Percentiles rank a stretch among this genome's conserved stretches.
Conservation (phyloP, 2,888 invertebrate genomes). For the Iselma pallidipennis region DNA sequence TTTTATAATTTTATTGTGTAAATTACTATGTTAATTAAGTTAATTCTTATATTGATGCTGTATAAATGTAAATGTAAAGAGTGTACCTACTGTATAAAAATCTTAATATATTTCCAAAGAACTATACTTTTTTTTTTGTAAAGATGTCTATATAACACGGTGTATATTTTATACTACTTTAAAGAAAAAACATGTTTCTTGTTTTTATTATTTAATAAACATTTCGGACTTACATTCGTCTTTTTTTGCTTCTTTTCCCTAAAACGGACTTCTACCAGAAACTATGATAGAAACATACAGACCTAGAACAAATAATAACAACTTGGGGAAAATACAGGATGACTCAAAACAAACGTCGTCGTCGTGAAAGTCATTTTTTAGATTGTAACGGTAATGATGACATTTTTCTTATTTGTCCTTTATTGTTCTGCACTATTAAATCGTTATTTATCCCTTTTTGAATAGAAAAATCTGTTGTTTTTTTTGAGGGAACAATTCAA, state of each 20-base stretch:
- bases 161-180: constrained; percentile 56
- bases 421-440: background rate
- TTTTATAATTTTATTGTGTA: constrained; percentile 52
- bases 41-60: constrained; percentile 46
- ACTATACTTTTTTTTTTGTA: constrained; percentile 49
- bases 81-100: constrained; percentile 47
- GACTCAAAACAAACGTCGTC: constrained; percentile 22
- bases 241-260: background rate
- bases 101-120: constrained; percentile 56
- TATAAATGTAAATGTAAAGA: constrained; percentile 44
- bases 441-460: no score
- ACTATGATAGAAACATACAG: background rate
- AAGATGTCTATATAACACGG: constrained; percentile 44
- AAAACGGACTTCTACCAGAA: background rate
- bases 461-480: no score
- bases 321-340: constrained; percentile 20
- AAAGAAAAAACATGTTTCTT: constrained; percentile 45
- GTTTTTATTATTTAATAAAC: constrained; percentile 56
- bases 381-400: background rate
- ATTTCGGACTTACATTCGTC: constrained; percentile 32
- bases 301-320: constrained; percentile 7
- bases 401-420: background rate
- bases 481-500: no score
- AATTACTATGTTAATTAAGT: constrained; percentile 44
- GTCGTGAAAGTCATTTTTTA: constrained; percentile 15